A percentile compares a stretch with the other conserved stretches of the same genome.
phyloP scores from a whole-genome alignment of 2,113 vertebrate genomes.

The Laticauda laticaudata region DNA sequence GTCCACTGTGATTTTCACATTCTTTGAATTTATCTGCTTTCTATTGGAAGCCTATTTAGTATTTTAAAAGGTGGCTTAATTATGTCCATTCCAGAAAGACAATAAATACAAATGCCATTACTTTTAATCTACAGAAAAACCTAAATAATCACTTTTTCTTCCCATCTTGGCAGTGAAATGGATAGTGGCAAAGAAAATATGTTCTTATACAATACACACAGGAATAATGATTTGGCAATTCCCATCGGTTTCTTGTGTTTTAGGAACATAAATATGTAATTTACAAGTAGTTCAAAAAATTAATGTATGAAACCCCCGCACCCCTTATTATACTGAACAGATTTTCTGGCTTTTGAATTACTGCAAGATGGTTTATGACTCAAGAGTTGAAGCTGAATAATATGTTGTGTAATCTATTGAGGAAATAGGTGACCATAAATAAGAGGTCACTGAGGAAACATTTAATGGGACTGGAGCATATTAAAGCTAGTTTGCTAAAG shows the following conservation, averaged over 20 bases:
- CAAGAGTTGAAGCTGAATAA: not conserved
- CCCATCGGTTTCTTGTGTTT: conserved; percentile 8
- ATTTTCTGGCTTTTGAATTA: conserved; percentile 11
- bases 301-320: not conserved
- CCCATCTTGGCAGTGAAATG: not conserved
- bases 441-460: not conserved
- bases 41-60: not conserved
- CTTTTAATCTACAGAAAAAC: not conserved
- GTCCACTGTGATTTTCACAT: not conserved
- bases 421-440: not conserved
- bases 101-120: conserved; percentile 11
- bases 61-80: not conserved
- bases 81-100: not conserved
- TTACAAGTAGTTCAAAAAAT: conserved; percentile 18
- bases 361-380: not conserved
- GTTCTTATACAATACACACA: not conserved
- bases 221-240: conserved; percentile 19
- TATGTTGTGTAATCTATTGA: not conserved
- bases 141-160: not conserved
- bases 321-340: not conserved
- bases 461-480: not conserved
- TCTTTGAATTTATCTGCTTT: not conserved
- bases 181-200: not conserved
- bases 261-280: conserved; percentile 13
- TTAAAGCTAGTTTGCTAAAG: not conserved